Base-by-base conservation (phyloP, 2,888 invertebrate species). In the Crocallis elinguaria region DNA sequence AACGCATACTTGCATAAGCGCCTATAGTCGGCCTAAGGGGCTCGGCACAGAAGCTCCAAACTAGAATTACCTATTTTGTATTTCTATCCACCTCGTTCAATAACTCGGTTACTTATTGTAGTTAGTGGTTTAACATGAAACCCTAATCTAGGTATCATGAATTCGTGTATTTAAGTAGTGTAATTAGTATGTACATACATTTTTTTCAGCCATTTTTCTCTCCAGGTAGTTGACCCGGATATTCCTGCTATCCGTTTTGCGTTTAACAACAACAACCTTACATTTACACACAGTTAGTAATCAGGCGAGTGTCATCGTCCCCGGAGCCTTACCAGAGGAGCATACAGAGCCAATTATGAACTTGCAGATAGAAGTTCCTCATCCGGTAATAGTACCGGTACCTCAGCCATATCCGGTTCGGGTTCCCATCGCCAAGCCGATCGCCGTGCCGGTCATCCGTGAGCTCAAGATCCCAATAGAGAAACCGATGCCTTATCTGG, bases 371-470 rank as follows among this genome's bases (percentile, higher is more conserved):
- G 94, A 94, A 71, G 93, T 96, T 23, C 95, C 94, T 2, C 95
- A 94, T 56, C 95, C 96, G 35, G 94, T 96, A 23, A 94, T 96
- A 77, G 94, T 96, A 4, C 94, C 94, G 36, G 93, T 95, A 49
- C 94, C 95, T 9, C 94, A 94, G 71, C 96, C 96, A 0, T 95
- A 95, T 69, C 94, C 96, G 66, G 94, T 96, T 32, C 94, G 94
- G 66, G 94, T 95, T 71, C 94, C 95, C 62, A 88, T 96, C 29
- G 93, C 94, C 1, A 94, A 93, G 73, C 95, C 95, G 3, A 93
- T 95, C 1, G 94, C 94, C 49, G 93, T 95, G 42, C 93, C 94
- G 49, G 90, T 95, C 37, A 84, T 95, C 66, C 89, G 85, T 63
- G 93, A 94, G 79, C 78, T 94, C 42, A 92, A 83, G 66, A 91